Evolutionary conservation across 2,888 invertebrate species (phyloP).

Genomic region (Folsomia candida): DNA sequence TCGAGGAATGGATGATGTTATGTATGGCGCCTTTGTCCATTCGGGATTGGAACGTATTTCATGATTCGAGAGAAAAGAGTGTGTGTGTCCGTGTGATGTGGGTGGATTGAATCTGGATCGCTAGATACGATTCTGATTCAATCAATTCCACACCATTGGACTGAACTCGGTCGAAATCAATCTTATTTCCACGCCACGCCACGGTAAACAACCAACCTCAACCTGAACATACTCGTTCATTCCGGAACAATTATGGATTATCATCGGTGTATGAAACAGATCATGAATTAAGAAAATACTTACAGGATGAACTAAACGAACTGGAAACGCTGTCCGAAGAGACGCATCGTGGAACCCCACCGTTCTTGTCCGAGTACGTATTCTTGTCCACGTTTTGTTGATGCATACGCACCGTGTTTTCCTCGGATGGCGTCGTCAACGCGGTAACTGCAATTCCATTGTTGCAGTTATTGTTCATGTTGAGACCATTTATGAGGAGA

Average conservation of each 20-base stretch:
- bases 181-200: slow-evolving; percentile 2
- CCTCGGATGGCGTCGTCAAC: slow-evolving; percentile 28
- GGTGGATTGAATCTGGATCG: neutral
- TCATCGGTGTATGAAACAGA: neutral
- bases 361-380: neutral
- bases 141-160: slow-evolving; percentile 40
- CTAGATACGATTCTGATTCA: slow-evolving; percentile 29
- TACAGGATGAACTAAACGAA: slow-evolving; percentile 54
- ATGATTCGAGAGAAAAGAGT: no score
- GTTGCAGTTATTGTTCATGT: slow-evolving; percentile 28
- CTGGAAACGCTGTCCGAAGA: slow-evolving; percentile 54
- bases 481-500: slow-evolving; percentile 16
- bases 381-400: neutral
- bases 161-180: slow-evolving; percentile 4
- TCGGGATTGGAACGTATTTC: no score
- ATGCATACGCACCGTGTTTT: slow-evolving; percentile 1
- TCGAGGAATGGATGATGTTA: neutral
- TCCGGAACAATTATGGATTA: neutral
- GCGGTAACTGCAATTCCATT: slow-evolving; percentile 2
- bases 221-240: neutral
- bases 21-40: neutral
- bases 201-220: neutral
- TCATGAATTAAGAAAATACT: no score
- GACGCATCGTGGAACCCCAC: slow-evolving; percentile 52
- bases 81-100: neutral